Percentiles rank a stretch among this genome's conserved stretches.
Evolutionary conservation across 2,113 vertebrate species (phyloP).

Genomic region (Microcebus tavaratra): DNA sequence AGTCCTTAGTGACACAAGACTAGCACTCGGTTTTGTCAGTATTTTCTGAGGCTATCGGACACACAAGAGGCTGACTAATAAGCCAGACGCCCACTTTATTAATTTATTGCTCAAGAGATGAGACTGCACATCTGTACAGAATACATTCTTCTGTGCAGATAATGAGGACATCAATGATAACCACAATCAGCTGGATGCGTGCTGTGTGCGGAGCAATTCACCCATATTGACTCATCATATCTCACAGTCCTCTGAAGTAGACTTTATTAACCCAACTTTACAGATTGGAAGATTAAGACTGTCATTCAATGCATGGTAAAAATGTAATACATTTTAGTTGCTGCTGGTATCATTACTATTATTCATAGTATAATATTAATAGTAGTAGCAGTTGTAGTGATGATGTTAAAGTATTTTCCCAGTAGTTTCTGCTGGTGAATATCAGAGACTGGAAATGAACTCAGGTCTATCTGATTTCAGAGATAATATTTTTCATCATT

Average conservation of each 20-base stretch:
- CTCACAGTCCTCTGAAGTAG: not conserved
- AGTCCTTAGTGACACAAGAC: not conserved
- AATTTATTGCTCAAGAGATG: not conserved
- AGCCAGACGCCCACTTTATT: not conserved
- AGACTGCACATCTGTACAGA: not conserved
- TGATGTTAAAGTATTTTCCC: not conserved
- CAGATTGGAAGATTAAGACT: not conserved
- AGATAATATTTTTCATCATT: not conserved
- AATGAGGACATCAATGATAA: not conserved
- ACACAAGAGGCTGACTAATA: not conserved
- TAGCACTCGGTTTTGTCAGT: not conserved
- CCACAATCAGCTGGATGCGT: not conserved
- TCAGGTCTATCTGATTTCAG: not conserved
- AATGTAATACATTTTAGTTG: not conserved
- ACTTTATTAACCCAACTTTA: not conserved
- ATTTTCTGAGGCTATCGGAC: not conserved
- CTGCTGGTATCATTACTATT: not conserved
- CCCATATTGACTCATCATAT: not conserved
- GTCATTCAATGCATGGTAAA: not conserved
- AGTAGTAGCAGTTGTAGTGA: not conserved
- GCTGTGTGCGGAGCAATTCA: not conserved
- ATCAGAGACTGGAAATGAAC: not conserved
- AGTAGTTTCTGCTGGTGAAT: not conserved
- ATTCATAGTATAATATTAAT: not conserved
- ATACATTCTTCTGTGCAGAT: not conserved